Percentiles rank a stretch among this genome's conserved stretches.
Conservation (phyloP, 1,140 invertebrate genomes). For the Saccostrea echinata region DNA sequence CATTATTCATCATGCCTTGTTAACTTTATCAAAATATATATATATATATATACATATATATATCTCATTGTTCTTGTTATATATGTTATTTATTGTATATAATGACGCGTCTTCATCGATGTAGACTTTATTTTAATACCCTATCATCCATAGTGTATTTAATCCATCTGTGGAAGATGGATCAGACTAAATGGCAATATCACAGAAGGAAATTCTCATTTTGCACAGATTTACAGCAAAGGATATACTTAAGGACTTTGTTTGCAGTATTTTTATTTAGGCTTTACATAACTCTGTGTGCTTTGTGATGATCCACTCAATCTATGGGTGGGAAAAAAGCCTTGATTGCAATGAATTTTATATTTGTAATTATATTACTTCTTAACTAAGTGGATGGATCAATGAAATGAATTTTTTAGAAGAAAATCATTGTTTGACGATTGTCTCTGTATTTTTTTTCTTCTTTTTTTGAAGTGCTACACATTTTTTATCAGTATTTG, state of each 20-base stretch:
- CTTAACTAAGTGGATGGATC: background rate
- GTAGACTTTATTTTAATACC: background rate
- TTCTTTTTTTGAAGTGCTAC: slow-evolving; percentile 16
- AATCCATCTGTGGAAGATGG: background rate
- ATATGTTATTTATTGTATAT: slow-evolving; percentile 38
- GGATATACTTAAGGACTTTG: background rate
- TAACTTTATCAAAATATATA: slow-evolving; percentile 6
- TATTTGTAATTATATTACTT: background rate
- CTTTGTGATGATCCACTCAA: background rate
- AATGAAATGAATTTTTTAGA: background rate
- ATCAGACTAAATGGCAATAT: slow-evolving; percentile 20
- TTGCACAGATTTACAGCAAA: background rate
- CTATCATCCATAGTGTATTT: background rate
- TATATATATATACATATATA: too few relatives aligned
- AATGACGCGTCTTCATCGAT: background rate
- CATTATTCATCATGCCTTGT: background rate
- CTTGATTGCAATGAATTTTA: too few relatives aligned
- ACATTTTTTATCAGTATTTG: slow-evolving; percentile 25
- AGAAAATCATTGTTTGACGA: background rate
- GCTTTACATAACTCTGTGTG: background rate
- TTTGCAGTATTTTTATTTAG: background rate
- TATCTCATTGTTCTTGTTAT: slow-evolving; percentile 7
- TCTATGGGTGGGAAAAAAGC: too few relatives aligned
- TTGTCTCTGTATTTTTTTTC: slow-evolving; percentile 19
- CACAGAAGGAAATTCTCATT: background rate